Percentiles rank a stretch among this genome's conserved stretches.
phyloP scores from a whole-genome alignment of 1,140 invertebrate species.

The Leucophenga varia region DNA sequence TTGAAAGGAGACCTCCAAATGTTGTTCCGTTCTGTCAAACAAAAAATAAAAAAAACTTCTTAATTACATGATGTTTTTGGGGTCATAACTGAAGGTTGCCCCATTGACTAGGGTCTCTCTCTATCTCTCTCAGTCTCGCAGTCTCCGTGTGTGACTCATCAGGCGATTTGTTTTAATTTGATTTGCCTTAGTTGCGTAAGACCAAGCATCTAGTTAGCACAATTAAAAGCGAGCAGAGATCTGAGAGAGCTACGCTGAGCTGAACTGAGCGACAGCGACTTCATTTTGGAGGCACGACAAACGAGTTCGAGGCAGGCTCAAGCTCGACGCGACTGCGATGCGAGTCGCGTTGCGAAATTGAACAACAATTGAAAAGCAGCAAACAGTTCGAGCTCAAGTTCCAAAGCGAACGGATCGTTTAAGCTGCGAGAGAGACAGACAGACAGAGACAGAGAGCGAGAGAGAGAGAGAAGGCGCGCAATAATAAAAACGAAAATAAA shows the following conservation, averaged over 20 bases:
- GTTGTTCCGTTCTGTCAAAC: too few species aligned
- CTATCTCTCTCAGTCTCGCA: background rate
- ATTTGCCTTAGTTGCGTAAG: constrained; percentile 45
- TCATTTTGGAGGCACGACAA: constrained; percentile 46
- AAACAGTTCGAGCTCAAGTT: constrained; percentile 41
- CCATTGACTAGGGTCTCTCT: constrained; percentile 26
- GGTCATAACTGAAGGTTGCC: constrained; percentile 43
- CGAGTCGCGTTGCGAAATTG: constrained; percentile 23
- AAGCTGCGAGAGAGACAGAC: constrained; percentile 7
- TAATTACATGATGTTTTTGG: too few species aligned
- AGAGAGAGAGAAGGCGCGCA: too few species aligned
- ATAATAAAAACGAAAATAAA: constrained; percentile 7
- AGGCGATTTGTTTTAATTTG: constrained; percentile 30
- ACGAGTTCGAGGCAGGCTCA: constrained; percentile 34
- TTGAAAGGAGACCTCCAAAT: too few species aligned
- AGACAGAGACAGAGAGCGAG: background rate
- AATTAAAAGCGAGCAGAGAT: constrained; percentile 25
- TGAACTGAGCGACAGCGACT: constrained; percentile 20
- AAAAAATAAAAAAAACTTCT: too few species aligned
- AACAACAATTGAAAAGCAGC: constrained; percentile 39
- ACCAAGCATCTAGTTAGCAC: constrained; percentile 24
- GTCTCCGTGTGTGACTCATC: constrained; percentile 30
- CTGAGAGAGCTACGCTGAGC: constrained; percentile 29
- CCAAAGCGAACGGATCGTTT: constrained; percentile 35
- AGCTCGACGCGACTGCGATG: constrained; percentile 14